Evolutionary conservation across 1,140 invertebrate species (phyloP).

Genomic region (Macrocentrus cingulum): DNA sequence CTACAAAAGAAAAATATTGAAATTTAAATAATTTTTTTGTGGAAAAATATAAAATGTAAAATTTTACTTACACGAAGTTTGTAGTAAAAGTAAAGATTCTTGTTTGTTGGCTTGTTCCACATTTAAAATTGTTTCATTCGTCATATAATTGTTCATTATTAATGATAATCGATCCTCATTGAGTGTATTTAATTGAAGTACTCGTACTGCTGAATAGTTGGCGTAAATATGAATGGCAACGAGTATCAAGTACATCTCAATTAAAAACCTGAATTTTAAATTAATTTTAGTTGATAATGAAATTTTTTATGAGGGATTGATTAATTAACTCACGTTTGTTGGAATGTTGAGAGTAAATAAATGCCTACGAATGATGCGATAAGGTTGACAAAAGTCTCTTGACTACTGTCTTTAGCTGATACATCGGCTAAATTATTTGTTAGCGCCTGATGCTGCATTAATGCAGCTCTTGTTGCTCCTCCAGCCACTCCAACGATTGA

Average conservation of each 20-base stretch:
- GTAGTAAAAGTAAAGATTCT: slow-evolving; percentile 64
- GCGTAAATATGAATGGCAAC: slow-evolving; percentile 81
- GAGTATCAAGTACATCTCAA: slow-evolving; percentile 71
- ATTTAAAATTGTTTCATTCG: slow-evolving; percentile 53
- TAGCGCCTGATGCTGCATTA: slow-evolving; percentile 91
- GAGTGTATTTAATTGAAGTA: slow-evolving; percentile 73
- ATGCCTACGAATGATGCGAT: slow-evolving; percentile 78
- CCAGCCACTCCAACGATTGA: slow-evolving; percentile 86
- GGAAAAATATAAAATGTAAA: slow-evolving; percentile 44
- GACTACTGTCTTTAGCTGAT: slow-evolving; percentile 93
- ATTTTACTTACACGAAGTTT: slow-evolving; percentile 50
- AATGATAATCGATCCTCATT: slow-evolving; percentile 77
- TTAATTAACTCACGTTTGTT: slow-evolving; percentile 56
- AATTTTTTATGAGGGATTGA: slow-evolving; percentile 5
- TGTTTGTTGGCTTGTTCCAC: slow-evolving; percentile 60
- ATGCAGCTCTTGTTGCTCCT: slow-evolving; percentile 85
- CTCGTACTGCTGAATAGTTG: slow-evolving; percentile 83
- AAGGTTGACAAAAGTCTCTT: slow-evolving; percentile 94
- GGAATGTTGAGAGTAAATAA: slow-evolving; percentile 72
- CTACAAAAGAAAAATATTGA: slow-evolving; percentile 50
- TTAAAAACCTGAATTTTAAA: slow-evolving; percentile 61
- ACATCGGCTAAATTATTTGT: slow-evolving; percentile 91
- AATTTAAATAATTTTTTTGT: neutral
- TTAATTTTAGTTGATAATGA: slow-evolving; percentile 10
- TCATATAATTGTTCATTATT: slow-evolving; percentile 66